Evolutionary conservation across 1,140 invertebrate genomes (phyloP).

Genomic region (Cotesia vestalis): DNA sequence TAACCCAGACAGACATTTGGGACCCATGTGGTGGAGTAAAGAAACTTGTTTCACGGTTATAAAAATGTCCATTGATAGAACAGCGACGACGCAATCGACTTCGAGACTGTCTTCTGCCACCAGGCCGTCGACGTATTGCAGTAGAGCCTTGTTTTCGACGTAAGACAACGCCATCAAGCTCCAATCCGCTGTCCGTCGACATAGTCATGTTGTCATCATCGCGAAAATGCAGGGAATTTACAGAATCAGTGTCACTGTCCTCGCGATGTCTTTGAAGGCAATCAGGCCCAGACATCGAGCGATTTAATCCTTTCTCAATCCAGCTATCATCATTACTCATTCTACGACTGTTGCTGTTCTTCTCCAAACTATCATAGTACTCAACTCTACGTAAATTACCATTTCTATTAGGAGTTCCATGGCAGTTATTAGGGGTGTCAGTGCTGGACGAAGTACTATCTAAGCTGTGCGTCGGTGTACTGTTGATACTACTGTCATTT

Average conservation of each 20-base stretch:
- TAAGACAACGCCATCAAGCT: constrained; percentile 60
- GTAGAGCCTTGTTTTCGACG: constrained; percentile 70
- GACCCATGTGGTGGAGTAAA: constrained; percentile 87
- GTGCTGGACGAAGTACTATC: constrained; percentile 61
- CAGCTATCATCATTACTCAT: constrained; percentile 64
- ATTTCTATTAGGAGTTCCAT: constrained; percentile 57
- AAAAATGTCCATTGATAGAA: constrained; percentile 90
- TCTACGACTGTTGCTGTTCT: constrained; percentile 61
- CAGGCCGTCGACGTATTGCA: constrained; percentile 76
- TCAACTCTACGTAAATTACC: constrained; percentile 59
- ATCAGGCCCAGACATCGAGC: constrained; percentile 76
- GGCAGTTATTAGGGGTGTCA: constrained; percentile 57
- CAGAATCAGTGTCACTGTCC: constrained; percentile 62
- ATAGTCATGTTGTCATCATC: constrained; percentile 65
- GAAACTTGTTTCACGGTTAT: constrained; percentile 87
- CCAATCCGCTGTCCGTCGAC: constrained; percentile 64
- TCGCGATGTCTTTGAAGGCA: constrained; percentile 67
- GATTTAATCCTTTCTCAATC: constrained; percentile 69
- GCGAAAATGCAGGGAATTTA: constrained; percentile 60
- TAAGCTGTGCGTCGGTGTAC: constrained; percentile 62
- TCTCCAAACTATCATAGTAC: constrained; percentile 61
- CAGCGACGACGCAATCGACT: constrained; percentile 79
- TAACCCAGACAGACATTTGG: constrained; percentile 86
- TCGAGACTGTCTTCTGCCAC: constrained; percentile 72
- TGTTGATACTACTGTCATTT: constrained; percentile 56